Evolutionary conservation across 2,797 vertebrate species (phyloP), one percentile per base, ranked within the genome.

Genomic region (Syncerus caffer): DNA sequence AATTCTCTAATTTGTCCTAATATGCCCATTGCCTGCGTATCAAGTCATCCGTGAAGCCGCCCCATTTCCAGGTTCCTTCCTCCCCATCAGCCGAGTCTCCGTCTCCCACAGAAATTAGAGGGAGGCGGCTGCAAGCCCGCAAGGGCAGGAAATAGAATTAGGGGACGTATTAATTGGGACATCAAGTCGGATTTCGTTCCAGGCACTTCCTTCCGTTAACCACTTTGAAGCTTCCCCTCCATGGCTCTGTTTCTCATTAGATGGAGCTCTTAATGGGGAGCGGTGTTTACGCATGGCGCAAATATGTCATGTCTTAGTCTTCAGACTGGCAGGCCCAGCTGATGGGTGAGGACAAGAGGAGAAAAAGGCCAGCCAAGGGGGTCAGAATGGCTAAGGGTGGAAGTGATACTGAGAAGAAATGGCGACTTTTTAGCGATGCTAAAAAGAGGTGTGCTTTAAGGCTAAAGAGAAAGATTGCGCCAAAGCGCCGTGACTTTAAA

Each of bases 141-240:
- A 98, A 99, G 99, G 98, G 99, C 99, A 99, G 99, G 99, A 99
- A 99, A 99, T 99, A 99, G 99, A 99, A 99, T 99, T 99, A 99
- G 98, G 98, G 99, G 98, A 99, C 98, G 98, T 99, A 99, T 99
- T 99, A 99, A 99, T 99, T 99, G 99, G 99, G 99, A 99, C 99
- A 99, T 99, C 99, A 99, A 99, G 99, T 99, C 98, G 98, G 99
- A 99, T 99, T 99, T 99, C 98, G 97, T 99, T 99, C 98, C 99
- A 99, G 98, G 99, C 99, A 97, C 99, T 99, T 99, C 99, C 99
- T 99, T 99, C 99, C 99, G 99, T 98, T 98, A 98, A 98, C 98
- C 98, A 98, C 99, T 99, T 99, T 99, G 99, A 99, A 99, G 99
- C 99, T 98, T 98, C 98, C 98, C 98, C 94, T 98, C 98, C 92